These are phyloP conservation scores for Artibeus jamaicensis DNA, from an alignment of 2,797 vertebrate species.

Conservation along the genomic window DNA sequence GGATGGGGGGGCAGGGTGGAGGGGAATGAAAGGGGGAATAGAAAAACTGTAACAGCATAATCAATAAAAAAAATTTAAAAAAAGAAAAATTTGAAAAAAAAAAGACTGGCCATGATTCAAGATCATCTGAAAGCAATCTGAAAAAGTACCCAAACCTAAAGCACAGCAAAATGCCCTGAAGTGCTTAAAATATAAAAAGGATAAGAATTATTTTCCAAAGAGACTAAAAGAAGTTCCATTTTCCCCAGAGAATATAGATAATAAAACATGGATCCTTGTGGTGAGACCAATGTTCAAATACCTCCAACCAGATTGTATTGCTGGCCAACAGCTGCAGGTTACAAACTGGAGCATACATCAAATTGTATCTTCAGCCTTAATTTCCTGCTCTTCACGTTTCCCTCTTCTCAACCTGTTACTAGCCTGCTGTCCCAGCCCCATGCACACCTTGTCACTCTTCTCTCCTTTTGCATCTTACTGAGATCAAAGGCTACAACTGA, in stretches of 20 bases:
- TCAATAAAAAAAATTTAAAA: no score
- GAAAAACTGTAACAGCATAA: no score
- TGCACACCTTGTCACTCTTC: background rate
- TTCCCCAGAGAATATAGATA: background rate
- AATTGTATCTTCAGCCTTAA: no score
- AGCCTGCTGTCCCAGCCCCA: background rate
- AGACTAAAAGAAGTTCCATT: background rate
- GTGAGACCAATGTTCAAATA: background rate
- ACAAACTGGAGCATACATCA: background rate
- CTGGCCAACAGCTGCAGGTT: background rate
- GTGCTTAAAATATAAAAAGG: background rate
- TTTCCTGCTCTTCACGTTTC: background rate
- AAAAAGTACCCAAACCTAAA: background rate
- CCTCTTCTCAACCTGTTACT: background rate
- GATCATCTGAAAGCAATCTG: background rate
- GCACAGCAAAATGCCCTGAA: background rate
- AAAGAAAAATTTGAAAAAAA: no score
- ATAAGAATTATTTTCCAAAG: background rate
- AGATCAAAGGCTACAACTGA: background rate
- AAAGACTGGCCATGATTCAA: background rate
- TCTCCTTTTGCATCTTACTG: background rate
- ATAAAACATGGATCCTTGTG: accelerated
- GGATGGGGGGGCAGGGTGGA: no score
- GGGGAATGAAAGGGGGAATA: no score
- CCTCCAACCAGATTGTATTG: background rate